These are phyloP conservation scores for Cecropterus lyciades DNA, from an alignment of 1,140 invertebrate species.

Conservation along the genomic window DNA sequence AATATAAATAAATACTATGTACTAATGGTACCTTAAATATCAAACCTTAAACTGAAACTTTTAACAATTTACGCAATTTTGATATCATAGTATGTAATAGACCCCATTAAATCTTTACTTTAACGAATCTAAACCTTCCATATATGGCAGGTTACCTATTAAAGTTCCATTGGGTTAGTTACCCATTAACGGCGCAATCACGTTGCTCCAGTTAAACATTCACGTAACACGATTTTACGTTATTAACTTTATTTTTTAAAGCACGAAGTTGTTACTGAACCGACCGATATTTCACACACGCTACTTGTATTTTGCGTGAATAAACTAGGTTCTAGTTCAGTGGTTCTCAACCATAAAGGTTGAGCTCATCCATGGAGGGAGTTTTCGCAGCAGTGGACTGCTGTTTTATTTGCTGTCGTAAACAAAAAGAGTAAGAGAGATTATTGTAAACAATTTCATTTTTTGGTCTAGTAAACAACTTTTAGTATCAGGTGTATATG, in stretches of 20 bases:
- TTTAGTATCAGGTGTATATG: no score
- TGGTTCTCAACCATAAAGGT: slow-evolving; percentile 1
- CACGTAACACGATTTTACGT: slow-evolving; percentile 26
- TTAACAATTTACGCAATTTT: not conserved
- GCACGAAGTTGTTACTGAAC: slow-evolving; percentile 25
- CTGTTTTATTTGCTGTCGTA: no score
- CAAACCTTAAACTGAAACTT: not conserved
- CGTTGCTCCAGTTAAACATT: slow-evolving; percentile 27
- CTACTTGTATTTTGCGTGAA: slow-evolving; percentile 56
- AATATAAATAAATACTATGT: no score
- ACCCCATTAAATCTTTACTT: slow-evolving; percentile 12
- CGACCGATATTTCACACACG: slow-evolving; percentile 40
- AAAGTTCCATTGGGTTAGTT: slow-evolving; percentile 16
- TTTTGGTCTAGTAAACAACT: no score
- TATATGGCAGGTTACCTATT: slow-evolving; percentile 15
- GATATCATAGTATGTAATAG: not conserved
- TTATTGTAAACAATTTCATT: no score
- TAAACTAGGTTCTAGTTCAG: slow-evolving; percentile 37
- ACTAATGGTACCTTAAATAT: not conserved
- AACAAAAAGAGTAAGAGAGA: no score
- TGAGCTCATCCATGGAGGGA: no score
- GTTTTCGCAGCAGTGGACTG: no score
- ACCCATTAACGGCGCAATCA: slow-evolving; percentile 22
- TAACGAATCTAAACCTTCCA: slow-evolving; percentile 20
- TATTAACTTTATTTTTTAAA: slow-evolving; percentile 33